These are phyloP conservation scores for Caranx melampygus DNA, from an alignment of 2,113 vertebrate genomes.

Conservation along the genomic window DNA sequence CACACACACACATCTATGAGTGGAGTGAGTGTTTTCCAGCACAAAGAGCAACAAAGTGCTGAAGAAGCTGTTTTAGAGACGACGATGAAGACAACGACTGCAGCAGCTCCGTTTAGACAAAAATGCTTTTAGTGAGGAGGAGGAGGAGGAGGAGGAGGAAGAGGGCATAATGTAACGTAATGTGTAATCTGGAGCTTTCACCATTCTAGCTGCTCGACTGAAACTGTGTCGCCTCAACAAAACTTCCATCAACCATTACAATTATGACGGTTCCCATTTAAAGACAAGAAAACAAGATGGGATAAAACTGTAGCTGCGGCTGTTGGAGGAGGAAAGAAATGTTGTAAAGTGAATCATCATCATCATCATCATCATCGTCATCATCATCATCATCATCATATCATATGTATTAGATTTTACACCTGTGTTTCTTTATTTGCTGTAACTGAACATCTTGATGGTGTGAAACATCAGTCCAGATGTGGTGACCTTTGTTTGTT, in stretches of 20 bases:
- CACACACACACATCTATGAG: background rate
- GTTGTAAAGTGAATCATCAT: background rate
- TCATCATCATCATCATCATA: too few relatives aligned
- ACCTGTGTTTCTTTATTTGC: too few relatives aligned
- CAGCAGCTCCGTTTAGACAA: conserved; percentile 3
- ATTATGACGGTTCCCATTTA: background rate
- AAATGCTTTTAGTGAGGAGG: conserved; percentile 11
- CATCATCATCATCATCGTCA: background rate
- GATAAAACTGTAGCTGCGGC: background rate
- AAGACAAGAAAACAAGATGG: background rate
- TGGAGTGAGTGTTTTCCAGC: background rate
- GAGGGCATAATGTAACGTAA: background rate
- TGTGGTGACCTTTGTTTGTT: too few relatives aligned
- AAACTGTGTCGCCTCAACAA: background rate
- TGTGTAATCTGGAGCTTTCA: conserved; percentile 21
- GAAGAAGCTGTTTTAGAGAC: background rate
- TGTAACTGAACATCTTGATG: too few relatives aligned
- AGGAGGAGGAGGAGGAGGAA: too few relatives aligned
- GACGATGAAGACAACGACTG: background rate
- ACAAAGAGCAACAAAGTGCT: conserved; percentile 2
- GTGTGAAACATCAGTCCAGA: too few relatives aligned
- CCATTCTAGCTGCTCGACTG: background rate
- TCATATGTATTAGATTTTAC: too few relatives aligned
- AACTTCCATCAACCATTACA: background rate
- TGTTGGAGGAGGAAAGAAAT: background rate